These are phyloP conservation scores for Metacarcinus magister DNA, from an alignment of 2,888 invertebrate genomes.

Conservation along the genomic window DNA sequence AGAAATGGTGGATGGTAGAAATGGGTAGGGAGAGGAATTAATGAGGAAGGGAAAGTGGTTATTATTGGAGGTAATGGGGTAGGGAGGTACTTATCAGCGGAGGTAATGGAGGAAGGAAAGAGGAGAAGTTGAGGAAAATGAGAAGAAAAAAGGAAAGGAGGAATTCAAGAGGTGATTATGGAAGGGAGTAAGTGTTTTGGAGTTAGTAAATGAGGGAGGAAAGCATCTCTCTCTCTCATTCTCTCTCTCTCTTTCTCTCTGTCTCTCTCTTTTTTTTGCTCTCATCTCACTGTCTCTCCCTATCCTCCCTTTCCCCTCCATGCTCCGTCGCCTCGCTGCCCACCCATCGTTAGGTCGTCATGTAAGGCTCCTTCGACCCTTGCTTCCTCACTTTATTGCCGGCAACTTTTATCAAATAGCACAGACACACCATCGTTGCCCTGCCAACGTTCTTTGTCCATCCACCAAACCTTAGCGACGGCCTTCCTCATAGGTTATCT, in stretches of 20 bases:
- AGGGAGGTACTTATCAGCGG: not conserved
- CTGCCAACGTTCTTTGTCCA: not conserved
- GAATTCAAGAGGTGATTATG: not conserved
- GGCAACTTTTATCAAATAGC: not conserved
- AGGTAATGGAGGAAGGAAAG: not conserved
- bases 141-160: not conserved
- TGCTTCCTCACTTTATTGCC: not conserved
- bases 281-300: slow-evolving; percentile 49
- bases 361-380: not conserved
- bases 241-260: not conserved
- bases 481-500: not conserved
- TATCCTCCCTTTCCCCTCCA: not conserved
- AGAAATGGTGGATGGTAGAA: not conserved
- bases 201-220: not conserved
- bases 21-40: not conserved
- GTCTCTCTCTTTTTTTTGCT: not conserved
- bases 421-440: not conserved
- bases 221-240: not conserved
- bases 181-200: not conserved
- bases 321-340: not conserved
- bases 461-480: not conserved
- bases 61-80: not conserved
- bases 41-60: not conserved
- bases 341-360: not conserved
- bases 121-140: not conserved